Evolutionary conservation across 2,797 vertebrate genomes (phyloP).

Genomic region (Merluccius polli): DNA sequence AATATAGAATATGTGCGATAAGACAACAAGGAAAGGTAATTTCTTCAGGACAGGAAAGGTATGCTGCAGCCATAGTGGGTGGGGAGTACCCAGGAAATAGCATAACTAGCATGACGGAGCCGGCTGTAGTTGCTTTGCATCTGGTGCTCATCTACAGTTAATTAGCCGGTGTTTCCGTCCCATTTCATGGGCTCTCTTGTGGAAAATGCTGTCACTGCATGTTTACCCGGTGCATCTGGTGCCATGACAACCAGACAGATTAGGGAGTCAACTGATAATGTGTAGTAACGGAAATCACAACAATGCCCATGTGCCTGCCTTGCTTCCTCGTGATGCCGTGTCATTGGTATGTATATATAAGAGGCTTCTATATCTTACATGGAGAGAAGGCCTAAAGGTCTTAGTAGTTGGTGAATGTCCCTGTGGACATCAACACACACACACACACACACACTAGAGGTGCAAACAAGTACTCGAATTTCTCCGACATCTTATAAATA

Average conservation of each 20-base stretch:
- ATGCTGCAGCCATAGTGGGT: background rate
- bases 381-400: background rate
- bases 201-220: conserved; percentile 47
- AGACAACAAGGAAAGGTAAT: background rate
- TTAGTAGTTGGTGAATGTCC: background rate
- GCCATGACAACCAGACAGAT: conserved; percentile 52
- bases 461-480: too few relatives aligned
- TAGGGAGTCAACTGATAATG: conserved; percentile 50
- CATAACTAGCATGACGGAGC: background rate
- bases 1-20: background rate
- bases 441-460: too few relatives aligned
- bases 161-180: conserved; percentile 35
- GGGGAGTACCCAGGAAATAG: background rate
- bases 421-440: background rate
- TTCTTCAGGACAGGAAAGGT: too few relatives aligned
- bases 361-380: conserved; percentile 25
- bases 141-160: conserved; percentile 7
- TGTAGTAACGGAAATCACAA: conserved; percentile 55
- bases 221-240: conserved; percentile 61
- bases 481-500: too few relatives aligned
- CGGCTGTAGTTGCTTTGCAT: too few relatives aligned
- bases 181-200: conserved; percentile 52
- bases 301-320: conserved; percentile 24
- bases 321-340: conserved; percentile 43
- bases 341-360: conserved; percentile 24